phyloP scores from a whole-genome alignment of 2,113 vertebrate species.

The Colius striatus region DNA sequence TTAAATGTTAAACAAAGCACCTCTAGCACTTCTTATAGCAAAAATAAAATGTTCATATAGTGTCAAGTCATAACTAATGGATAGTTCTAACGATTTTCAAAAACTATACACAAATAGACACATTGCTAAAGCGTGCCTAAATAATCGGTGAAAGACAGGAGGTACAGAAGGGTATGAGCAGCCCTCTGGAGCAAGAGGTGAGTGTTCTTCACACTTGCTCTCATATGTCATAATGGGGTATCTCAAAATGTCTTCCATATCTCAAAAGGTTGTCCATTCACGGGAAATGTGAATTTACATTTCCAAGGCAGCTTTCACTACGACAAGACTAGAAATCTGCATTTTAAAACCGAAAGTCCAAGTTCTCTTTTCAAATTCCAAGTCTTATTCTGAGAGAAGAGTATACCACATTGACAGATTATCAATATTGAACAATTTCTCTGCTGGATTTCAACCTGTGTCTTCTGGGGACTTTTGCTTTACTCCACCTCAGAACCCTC shows the following conservation, averaged over 20 bases:
- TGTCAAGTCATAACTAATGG: neutral
- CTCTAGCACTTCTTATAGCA: neutral
- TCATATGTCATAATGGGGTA: neutral
- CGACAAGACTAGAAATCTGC: neutral
- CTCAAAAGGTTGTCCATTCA: neutral
- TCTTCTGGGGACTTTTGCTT: neutral
- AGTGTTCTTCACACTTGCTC: neutral
- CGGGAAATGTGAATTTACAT: accelerated
- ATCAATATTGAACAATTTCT: neutral
- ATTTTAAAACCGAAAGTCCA: neutral
- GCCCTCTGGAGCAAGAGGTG: neutral
- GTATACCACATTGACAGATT: neutral
- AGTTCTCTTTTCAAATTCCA: neutral
- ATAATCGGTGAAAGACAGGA: neutral
- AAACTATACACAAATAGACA: neutral
- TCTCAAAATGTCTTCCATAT: neutral
- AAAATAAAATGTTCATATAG: neutral
- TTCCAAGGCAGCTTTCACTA: neutral
- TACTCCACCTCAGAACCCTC: neutral
- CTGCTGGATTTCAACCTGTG: neutral
- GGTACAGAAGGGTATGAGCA: neutral
- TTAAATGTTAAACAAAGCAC: neutral
- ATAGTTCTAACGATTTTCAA: neutral
- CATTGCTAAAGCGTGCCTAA: neutral
- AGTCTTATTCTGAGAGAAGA: neutral